Conservation (phyloP, 2,888 invertebrate species). For the Drosophila helvetica region DNA sequence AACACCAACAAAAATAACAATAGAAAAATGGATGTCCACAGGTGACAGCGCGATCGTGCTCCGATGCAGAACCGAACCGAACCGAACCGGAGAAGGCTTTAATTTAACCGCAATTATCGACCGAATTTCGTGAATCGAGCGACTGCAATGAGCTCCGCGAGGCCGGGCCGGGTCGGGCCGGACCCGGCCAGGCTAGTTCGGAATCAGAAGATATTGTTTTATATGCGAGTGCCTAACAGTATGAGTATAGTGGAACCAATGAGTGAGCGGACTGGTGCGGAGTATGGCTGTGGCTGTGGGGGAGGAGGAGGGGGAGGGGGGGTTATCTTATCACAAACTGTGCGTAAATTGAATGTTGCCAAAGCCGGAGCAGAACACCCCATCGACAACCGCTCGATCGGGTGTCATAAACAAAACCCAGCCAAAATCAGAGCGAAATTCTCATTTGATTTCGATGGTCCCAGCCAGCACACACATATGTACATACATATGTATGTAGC, state of each 20-base stretch:
- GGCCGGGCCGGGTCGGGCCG: too few relatives aligned
- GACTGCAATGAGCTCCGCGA: conserved; percentile 39
- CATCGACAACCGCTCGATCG: conserved; percentile 38
- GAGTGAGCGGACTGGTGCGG: too few relatives aligned
- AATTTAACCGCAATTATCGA: conserved; percentile 15
- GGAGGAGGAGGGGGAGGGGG: too few relatives aligned
- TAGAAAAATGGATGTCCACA: not conserved
- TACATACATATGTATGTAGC: too few relatives aligned
- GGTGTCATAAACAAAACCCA: conserved; percentile 37
- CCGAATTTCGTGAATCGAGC: conserved; percentile 35
- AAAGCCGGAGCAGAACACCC: conserved; percentile 46
- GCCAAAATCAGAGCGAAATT: conserved; percentile 41
- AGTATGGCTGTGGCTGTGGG: too few relatives aligned
- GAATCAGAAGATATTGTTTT: conserved; percentile 34
- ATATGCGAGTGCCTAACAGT: too few relatives aligned
- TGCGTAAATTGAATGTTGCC: conserved; percentile 64
- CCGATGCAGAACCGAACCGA: too few relatives aligned
- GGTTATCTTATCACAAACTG: conserved; percentile 58
- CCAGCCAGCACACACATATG: not conserved
- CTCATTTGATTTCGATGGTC: conserved; percentile 41
- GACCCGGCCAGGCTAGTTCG: not conserved
- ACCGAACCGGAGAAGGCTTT: too few relatives aligned
- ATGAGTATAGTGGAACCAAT: too few relatives aligned
- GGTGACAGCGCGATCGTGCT: not conserved
- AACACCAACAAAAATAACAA: not conserved